A percentile compares a stretch with the other conserved stretches of the same genome.
Conservation (phyloP, 2,888 invertebrate genomes). For the Apodemia zela region DNA sequence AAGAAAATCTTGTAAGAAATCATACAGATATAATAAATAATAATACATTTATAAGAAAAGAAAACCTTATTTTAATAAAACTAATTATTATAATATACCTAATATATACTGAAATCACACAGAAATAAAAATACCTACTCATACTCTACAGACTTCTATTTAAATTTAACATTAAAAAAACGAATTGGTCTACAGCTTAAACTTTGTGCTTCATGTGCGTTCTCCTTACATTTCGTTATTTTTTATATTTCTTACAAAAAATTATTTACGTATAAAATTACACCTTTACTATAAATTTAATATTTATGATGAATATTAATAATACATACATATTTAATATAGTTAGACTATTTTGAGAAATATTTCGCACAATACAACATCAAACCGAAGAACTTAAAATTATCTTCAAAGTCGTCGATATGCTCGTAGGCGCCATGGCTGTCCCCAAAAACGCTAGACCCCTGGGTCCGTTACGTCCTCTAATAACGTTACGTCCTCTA, state of each 20-base stretch:
- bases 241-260: constrained; percentile 29
- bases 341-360: constrained; percentile 23
- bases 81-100: neutral
- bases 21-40: neutral
- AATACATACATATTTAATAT: constrained; percentile 23
- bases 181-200: constrained; percentile 19
- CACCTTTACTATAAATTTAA: constrained; percentile 25
- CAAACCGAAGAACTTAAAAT: constrained; percentile 61
- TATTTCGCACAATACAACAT: constrained; percentile 58
- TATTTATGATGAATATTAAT: constrained; percentile 21
- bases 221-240: constrained; percentile 33
- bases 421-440: constrained; percentile 47
- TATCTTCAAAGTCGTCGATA: constrained; percentile 58
- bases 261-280: constrained; percentile 36
- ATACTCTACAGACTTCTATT: neutral
- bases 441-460: constrained; percentile 37
- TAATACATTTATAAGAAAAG: neutral
- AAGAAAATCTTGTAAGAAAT: neutral
- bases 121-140: neutral
- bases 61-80: neutral
- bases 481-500: constrained; percentile 41
- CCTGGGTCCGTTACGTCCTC: constrained; percentile 43
- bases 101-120: neutral
- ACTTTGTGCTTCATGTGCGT: constrained; percentile 36
- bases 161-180: constrained; percentile 11